These are phyloP conservation scores for Zhuqinia jingwanae DNA, from an alignment of 2,888 invertebrate species.

Conservation along the genomic window DNA sequence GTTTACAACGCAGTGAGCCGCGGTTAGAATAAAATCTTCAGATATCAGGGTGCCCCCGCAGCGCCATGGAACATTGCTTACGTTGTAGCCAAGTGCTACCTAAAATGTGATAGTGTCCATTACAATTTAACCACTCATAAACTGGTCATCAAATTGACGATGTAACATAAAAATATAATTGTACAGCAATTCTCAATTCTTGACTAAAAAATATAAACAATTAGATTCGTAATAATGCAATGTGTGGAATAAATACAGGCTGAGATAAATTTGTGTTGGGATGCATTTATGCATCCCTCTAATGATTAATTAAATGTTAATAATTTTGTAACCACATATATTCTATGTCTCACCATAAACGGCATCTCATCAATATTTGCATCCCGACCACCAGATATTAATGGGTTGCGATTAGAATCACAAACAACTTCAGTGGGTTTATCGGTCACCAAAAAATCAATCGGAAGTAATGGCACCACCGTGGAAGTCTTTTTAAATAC, in stretches of 20 bases:
- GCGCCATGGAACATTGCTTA: conserved; percentile 52
- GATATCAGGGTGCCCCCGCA: conserved; percentile 74
- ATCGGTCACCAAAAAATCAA: conserved; percentile 1
- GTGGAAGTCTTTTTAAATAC: conserved; percentile 21
- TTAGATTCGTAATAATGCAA: too few species aligned
- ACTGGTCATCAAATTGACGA: too few species aligned
- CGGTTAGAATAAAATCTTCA: conserved; percentile 54
- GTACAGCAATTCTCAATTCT: too few species aligned
- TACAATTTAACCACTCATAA: too few species aligned
- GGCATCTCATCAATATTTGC: conserved; percentile 69
- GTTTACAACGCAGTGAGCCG: conserved; percentile 56
- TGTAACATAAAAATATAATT: too few species aligned
- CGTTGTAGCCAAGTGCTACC: conserved; percentile 73
- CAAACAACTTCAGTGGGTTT: conserved; percentile 24
- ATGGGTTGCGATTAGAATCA: conserved; percentile 34
- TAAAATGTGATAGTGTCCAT: conserved; percentile 17
- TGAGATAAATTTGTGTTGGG: too few species aligned
- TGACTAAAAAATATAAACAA: too few species aligned
- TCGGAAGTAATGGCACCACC: conserved; percentile 25
- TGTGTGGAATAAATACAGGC: not conserved
- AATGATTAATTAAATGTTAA: not conserved
- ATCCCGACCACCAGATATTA: conserved; percentile 73
- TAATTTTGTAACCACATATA: too few species aligned
- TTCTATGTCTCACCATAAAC: conserved; percentile 60
- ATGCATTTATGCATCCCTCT: too few species aligned